Base-by-base conservation (phyloP, 2,888 invertebrate genomes). In the Drosophila pseudotakahashii region DNA sequence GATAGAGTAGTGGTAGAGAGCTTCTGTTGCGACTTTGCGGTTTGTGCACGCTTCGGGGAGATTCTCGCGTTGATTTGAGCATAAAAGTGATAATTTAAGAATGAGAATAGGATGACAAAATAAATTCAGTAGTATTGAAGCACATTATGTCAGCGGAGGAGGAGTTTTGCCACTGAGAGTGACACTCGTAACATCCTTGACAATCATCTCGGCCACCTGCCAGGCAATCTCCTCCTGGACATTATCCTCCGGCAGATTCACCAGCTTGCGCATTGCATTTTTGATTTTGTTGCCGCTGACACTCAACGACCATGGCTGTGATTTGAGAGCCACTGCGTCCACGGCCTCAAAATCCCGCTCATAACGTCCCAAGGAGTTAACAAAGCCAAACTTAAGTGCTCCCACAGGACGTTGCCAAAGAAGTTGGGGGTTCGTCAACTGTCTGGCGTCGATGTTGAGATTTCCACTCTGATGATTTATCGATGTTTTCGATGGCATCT, bases 151-250 rank as follows among this genome's bases (percentile, higher is more conserved):
- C 41, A 42, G 41, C 11, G 48, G 47, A 13, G 26, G 26, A 26
- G 23, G 16, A 7, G 53, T 34, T 13, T 73, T 70, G 13, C 64
- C 72, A 2, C 70, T 70, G 36, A 90, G 73, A 13, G 98, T 98
- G 89, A 98, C 94, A 91, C 94, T 96, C 44, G 98, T 98, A 69
- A 99, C 96, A 93, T 98, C 98, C 92, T 96, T 97, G 45, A 99
- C 96, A 89, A 99, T 99, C 97, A 98, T 98, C 92, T 98, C 97
- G 30, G 99, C 98, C 75, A 98, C 97, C 93, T 98, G 97, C 96
- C 98, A 97, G 6, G 99, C 99, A 94, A 98, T 96, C 92, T 98
- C 98, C 92, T 99, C 98, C 92, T 98, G 96, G 51, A 96, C 95
- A 93, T 96, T 96, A 83, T 97, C 96, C 89, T 97, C 96, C 58